These are phyloP conservation scores for Stenurella melanura DNA, from an alignment of 2,888 invertebrate genomes.

Conservation along the genomic window DNA sequence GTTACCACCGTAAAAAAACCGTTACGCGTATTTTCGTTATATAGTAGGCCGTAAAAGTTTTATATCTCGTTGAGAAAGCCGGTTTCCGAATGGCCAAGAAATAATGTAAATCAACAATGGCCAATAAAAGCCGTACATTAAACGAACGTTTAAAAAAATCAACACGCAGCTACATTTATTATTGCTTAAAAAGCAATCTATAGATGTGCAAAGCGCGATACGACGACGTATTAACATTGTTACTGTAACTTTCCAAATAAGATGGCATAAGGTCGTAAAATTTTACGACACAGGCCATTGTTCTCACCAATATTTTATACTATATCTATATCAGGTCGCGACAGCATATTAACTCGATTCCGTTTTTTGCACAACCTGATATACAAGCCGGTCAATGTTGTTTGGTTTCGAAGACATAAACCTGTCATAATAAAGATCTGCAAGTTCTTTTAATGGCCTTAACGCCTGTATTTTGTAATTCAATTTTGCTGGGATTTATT, in stretches of 20 bases:
- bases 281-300: constrained; percentile 68
- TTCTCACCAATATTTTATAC: constrained; percentile 69
- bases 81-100: constrained; percentile 16
- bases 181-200: constrained; percentile 36
- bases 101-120: constrained; percentile 37
- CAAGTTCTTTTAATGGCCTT: constrained; percentile 57
- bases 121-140: constrained; percentile 34
- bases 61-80: constrained; percentile 33
- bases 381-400: constrained; percentile 21
- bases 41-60: constrained; percentile 39
- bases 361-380: constrained; percentile 32
- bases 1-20: constrained; percentile 23
- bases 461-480: constrained; percentile 53
- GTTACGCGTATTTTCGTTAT: constrained; percentile 32
- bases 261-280: constrained; percentile 65
- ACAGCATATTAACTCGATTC: constrained; percentile 41
- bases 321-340: constrained; percentile 62
- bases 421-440: constrained; percentile 66
- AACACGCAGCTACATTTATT: constrained; percentile 42
- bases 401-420: constrained; percentile 54
- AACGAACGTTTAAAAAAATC: constrained; percentile 36
- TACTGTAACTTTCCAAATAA: constrained; percentile 55
- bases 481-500: constrained; percentile 49
- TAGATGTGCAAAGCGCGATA: constrained; percentile 33
- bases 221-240: constrained; percentile 43